These are phyloP conservation scores for Diabrotica virgifera DNA, from an alignment of 1,140 invertebrate species.

Conservation along the genomic window DNA sequence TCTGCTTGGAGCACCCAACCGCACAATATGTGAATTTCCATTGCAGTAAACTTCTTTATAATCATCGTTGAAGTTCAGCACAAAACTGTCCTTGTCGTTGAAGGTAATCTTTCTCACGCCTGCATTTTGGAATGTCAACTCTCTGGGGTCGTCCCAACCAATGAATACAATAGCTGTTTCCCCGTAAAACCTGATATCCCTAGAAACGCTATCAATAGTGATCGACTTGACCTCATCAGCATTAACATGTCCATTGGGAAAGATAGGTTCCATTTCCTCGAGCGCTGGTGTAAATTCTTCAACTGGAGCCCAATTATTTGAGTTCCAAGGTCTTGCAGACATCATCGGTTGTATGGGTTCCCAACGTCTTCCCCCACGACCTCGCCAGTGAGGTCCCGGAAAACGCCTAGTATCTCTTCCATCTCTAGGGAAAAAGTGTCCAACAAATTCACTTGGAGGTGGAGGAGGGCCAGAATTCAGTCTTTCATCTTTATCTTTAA, in stretches of 20 bases:
- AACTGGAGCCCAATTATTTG: constrained; percentile 13
- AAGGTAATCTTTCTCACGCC: constrained; percentile 63
- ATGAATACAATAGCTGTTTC: constrained; percentile 81
- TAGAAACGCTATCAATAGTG: constrained; percentile 74
- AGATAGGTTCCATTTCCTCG: background rate
- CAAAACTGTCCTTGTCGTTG: constrained; percentile 67
- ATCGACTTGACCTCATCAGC: constrained; percentile 74
- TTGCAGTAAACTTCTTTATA: constrained; percentile 70
- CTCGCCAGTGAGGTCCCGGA: constrained; percentile 17
- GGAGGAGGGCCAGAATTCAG: constrained; percentile 12
- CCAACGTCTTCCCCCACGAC: constrained; percentile 32
- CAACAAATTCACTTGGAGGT: background rate
- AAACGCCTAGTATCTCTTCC: constrained; percentile 18
- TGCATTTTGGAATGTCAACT: constrained; percentile 79
- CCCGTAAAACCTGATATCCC: constrained; percentile 84
- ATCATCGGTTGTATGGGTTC: constrained; percentile 30
- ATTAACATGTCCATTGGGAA: constrained; percentile 31
- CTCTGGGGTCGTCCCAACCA: constrained; percentile 78
- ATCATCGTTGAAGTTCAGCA: constrained; percentile 68
- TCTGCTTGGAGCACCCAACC: constrained; percentile 86
- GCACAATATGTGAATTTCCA: constrained; percentile 70
- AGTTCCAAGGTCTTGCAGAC: constrained; percentile 32
- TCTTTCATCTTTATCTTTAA: constrained; percentile 38
- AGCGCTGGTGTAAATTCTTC: constrained; percentile 12
- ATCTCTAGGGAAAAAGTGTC: constrained; percentile 19